These are phyloP conservation scores for Rhagonycha lutea DNA, from an alignment of 2,888 invertebrate species.

Conservation along the genomic window DNA sequence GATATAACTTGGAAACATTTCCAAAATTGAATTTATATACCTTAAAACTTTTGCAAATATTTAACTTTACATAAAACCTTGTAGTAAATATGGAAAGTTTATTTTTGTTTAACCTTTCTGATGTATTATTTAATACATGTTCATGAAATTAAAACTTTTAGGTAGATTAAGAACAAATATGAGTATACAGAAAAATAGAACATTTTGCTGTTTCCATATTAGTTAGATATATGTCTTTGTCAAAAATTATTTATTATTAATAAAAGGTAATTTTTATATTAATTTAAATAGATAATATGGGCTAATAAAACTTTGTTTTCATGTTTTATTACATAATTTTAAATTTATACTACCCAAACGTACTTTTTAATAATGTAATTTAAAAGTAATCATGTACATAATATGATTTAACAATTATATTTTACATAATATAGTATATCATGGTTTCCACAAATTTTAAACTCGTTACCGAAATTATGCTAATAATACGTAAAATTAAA, in stretches of 20 bases:
- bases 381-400: not conserved
- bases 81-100: not conserved
- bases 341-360: not conserved
- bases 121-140: not conserved
- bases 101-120: not conserved
- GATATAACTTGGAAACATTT: not conserved
- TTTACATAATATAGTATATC: not conserved
- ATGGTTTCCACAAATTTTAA: not conserved
- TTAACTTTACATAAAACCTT: not conserved
- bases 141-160: not conserved
- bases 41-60: not conserved
- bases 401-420: not conserved
- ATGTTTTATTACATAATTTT: not conserved
- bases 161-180: not conserved
- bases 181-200: not conserved
- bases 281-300: not conserved
- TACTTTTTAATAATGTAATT: not conserved
- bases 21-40: not conserved
- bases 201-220: no score
- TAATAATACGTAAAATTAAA: not conserved
- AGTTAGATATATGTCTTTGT: no score
- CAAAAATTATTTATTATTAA: no score
- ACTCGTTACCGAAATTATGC: not conserved
- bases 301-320: not conserved
- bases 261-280: not conserved